Evolutionary conservation across 2,797 vertebrate species (phyloP).

Genomic region (Lepilemur ruficaudatus): DNA sequence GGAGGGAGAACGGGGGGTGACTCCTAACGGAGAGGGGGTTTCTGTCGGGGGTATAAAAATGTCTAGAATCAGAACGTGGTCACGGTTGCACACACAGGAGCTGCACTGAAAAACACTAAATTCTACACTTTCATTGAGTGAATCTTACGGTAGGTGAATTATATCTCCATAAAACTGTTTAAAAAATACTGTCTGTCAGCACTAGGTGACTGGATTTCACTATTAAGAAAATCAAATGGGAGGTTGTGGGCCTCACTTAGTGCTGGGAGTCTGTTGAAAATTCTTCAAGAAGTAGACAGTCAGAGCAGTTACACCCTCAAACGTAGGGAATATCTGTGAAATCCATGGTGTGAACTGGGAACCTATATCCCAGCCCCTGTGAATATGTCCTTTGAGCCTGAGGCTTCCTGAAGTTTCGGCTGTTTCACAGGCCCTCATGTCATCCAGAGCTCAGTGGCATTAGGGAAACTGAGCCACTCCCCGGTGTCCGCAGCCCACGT

Average conservation of each 20-base stretch:
- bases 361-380: background rate
- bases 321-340: background rate
- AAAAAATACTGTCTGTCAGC: background rate
- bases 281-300: background rate
- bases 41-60: too few relatives aligned
- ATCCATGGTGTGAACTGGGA: accelerated
- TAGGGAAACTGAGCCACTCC: accelerated
- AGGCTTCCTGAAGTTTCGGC: background rate
- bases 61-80: background rate
- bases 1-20: accelerated
- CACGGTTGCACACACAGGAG: background rate
- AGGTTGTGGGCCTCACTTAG: background rate
- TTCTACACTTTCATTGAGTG: background rate
- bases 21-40: accelerated
- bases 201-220: background rate
- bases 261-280: background rate
- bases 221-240: background rate
- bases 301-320: background rate
- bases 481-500: accelerated
- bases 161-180: background rate
- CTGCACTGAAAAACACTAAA: background rate
- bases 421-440: accelerated
- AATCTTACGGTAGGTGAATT: background rate
- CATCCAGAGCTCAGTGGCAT: too few relatives aligned
- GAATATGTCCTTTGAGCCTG: background rate